These are phyloP conservation scores for Exephanes ischioxanthus DNA, from an alignment of 2,888 invertebrate species.

Conservation along the genomic window DNA sequence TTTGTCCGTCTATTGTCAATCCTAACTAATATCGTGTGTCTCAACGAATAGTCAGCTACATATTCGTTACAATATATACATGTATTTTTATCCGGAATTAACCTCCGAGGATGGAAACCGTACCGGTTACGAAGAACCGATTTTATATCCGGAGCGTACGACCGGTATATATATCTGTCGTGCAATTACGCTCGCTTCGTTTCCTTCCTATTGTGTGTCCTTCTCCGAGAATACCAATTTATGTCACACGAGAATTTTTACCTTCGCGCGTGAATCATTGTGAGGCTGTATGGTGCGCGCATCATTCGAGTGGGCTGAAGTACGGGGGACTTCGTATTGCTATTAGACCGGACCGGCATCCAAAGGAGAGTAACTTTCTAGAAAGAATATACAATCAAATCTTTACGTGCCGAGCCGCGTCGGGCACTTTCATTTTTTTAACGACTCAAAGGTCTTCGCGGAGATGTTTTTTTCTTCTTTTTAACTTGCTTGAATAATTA, in stretches of 20 bases:
- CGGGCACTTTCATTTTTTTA: conserved; percentile 68
- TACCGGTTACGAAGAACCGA: not conserved
- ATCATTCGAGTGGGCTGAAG: not conserved
- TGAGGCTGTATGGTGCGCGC: not conserved
- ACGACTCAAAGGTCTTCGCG: conserved; percentile 32
- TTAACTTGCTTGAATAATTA: conserved; percentile 9
- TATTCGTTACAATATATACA: too few relatives aligned
- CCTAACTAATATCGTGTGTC: too few relatives aligned
- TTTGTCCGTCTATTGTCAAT: too few relatives aligned
- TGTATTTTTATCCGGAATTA: not conserved
- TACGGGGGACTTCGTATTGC: not conserved
- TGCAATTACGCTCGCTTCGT: too few relatives aligned
- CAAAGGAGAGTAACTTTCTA: conserved; percentile 62
- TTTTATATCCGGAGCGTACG: too few relatives aligned
- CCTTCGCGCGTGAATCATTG: not conserved
- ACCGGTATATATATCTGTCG: not conserved
- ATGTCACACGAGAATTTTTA: not conserved
- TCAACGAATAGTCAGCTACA: too few relatives aligned
- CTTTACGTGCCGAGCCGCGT: conserved; percentile 37
- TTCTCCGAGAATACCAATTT: not conserved
- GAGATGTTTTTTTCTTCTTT: not conserved
- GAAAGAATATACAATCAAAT: conserved; percentile 54
- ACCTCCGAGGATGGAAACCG: not conserved
- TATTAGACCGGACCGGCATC: conserved; percentile 44
- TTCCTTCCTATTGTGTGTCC: not conserved